Evolutionary conservation across 2,888 invertebrate species (phyloP).

Genomic region (Cataglyphis altisquamis): DNA sequence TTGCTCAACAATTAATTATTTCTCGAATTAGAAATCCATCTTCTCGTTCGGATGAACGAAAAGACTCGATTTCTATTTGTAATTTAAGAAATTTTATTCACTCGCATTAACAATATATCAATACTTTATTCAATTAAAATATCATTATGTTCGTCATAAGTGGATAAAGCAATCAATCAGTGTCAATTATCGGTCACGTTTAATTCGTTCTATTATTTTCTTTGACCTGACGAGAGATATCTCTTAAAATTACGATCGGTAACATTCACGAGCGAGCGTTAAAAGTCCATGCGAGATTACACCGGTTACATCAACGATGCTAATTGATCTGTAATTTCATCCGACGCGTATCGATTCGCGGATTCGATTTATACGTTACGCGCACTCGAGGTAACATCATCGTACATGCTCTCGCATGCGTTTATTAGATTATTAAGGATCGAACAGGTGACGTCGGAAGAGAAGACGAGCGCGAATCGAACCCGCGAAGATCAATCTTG

Average conservation of each 20-base stretch:
- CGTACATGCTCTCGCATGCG: conserved; percentile 6
- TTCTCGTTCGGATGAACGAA: not conserved
- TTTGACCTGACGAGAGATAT: conserved; percentile 5
- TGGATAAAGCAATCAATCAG: conserved; percentile 21
- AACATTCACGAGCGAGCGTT: conserved; percentile 8
- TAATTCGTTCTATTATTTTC: conserved; percentile 6
- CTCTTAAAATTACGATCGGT: conserved; percentile 12
- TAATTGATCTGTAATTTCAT: conserved; percentile 69
- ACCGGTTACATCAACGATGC: conserved; percentile 59
- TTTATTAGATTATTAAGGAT: conserved; percentile 44
- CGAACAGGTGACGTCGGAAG: conserved; percentile 11
- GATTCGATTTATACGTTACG: conserved; percentile 16
- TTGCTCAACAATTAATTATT: conserved; percentile 32
- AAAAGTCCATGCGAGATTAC: conserved; percentile 67
- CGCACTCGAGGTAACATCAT: not conserved
- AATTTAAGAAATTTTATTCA: not conserved
- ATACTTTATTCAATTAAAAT: conserved; percentile 35
- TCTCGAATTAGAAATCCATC: conserved; percentile 9
- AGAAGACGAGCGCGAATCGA: conserved; percentile 19
- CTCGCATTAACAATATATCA: not conserved
- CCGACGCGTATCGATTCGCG: conserved; percentile 43
- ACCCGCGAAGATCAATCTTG: conserved; percentile 34
- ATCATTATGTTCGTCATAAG: not conserved
- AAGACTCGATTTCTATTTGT: not conserved
- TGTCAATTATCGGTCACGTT: conserved; percentile 17